Percentiles rank a stretch among this genome's conserved stretches.
These are phyloP conservation scores for Cyprinella venusta DNA, from an alignment of 2,797 vertebrate species.

Conservation along the genomic window DNA sequence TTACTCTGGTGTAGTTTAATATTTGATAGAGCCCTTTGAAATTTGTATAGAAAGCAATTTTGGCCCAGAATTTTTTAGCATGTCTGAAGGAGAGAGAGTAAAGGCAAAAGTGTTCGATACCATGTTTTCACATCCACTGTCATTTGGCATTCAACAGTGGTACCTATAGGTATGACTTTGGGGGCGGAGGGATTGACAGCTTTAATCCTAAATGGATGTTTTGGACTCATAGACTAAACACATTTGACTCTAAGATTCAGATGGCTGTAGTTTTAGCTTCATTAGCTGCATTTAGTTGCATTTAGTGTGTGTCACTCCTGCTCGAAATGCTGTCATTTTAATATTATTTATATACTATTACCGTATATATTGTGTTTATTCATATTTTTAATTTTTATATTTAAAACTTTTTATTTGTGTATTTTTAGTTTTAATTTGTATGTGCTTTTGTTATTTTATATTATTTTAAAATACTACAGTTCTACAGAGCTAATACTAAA, in stretches of 20 bases:
- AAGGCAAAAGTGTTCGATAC: neutral
- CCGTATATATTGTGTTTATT: neutral
- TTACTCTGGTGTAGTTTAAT: constrained; percentile 65
- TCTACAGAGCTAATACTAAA: neutral
- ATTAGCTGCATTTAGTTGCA: neutral
- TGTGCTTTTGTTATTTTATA: neutral
- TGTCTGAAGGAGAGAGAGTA: neutral
- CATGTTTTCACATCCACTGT: neutral
- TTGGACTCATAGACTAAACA: neutral
- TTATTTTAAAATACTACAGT: neutral
- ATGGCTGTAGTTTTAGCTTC: neutral
- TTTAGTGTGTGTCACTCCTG: neutral
- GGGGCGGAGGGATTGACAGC: neutral
- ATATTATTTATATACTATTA: neutral
- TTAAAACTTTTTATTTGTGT: neutral
- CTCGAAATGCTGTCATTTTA: neutral
- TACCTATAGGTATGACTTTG: neutral
- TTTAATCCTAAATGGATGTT: neutral
- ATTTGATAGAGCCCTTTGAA: constrained; percentile 70
- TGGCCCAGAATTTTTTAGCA: neutral
- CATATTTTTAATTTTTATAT: neutral
- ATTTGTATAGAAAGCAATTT: too few relatives aligned
- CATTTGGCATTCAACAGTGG: neutral
- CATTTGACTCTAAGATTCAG: neutral
- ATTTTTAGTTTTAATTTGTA: neutral